These are phyloP conservation scores for Sitta europaea DNA, from an alignment of 2,113 vertebrate species.

Conservation along the genomic window DNA sequence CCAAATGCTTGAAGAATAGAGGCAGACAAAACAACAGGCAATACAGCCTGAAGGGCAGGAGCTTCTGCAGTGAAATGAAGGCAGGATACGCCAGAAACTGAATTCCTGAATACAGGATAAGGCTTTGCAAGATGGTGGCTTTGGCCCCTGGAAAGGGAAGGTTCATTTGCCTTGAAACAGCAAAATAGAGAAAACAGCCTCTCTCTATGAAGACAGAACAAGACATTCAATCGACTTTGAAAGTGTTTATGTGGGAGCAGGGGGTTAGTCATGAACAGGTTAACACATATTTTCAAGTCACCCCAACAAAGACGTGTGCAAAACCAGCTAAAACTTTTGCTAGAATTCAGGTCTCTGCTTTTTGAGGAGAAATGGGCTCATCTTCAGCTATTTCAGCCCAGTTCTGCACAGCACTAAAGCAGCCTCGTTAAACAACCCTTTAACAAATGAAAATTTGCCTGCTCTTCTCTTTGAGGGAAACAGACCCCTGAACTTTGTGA, in stretches of 20 bases:
- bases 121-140: background rate
- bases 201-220: background rate
- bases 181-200: background rate
- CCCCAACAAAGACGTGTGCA: background rate
- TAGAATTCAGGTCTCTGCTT: background rate
- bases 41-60: conserved; percentile 7
- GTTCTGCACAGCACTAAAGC: background rate
- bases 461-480: background rate
- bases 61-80: background rate
- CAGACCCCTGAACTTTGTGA: background rate
- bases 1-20: background rate
- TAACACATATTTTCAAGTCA: background rate
- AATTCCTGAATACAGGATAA: background rate
- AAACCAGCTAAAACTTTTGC: background rate
- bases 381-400: background rate
- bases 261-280: background rate
- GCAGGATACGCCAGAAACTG: background rate
- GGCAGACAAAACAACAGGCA: conserved; percentile 1
- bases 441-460: background rate
- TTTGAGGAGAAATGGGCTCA: background rate
- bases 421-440: background rate
- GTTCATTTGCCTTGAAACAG: background rate
- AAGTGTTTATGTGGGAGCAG: background rate
- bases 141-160: background rate
- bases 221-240: background rate